These are phyloP conservation scores for Linepithema humile DNA, from an alignment of 1,140 invertebrate genomes.

Conservation along the genomic window DNA sequence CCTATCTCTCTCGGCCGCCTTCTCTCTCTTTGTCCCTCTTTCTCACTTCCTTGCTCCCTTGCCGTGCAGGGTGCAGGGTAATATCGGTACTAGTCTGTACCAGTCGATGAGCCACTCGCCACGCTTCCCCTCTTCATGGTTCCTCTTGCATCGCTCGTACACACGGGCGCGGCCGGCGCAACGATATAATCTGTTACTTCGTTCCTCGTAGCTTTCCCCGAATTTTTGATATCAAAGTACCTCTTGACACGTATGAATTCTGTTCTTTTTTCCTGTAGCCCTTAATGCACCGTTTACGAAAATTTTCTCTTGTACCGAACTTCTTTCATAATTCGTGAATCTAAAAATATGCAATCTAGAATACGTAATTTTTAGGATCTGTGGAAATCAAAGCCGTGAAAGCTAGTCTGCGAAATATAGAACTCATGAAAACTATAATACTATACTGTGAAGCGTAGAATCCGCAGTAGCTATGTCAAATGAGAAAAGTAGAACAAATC, in stretches of 20 bases:
- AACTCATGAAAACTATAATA: background rate
- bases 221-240: slow-evolving; percentile 66
- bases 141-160: slow-evolving; percentile 76
- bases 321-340: background rate
- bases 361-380: background rate
- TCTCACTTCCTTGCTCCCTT: slow-evolving; percentile 46
- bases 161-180: slow-evolving; percentile 74
- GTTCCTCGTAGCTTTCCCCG: slow-evolving; percentile 62
- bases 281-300: background rate
- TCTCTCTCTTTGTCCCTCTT: slow-evolving; percentile 30
- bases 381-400: background rate
- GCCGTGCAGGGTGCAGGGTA: slow-evolving; percentile 77
- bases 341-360: background rate
- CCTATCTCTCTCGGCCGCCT: slow-evolving; percentile 63
- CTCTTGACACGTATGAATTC: slow-evolving; percentile 56
- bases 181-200: slow-evolving; percentile 80
- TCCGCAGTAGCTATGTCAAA: background rate
- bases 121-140: slow-evolving; percentile 62
- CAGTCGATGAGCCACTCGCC: slow-evolving; percentile 78
- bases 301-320: background rate
- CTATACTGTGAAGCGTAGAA: background rate
- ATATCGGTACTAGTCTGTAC: slow-evolving; percentile 82
- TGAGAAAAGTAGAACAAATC: background rate
- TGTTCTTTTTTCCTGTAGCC: slow-evolving; percentile 2
- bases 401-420: too few species aligned